Percentiles rank a stretch among this genome's conserved stretches.
Evolutionary conservation across 1,140 invertebrate species (phyloP).

Genomic region (Papilio helenus): DNA sequence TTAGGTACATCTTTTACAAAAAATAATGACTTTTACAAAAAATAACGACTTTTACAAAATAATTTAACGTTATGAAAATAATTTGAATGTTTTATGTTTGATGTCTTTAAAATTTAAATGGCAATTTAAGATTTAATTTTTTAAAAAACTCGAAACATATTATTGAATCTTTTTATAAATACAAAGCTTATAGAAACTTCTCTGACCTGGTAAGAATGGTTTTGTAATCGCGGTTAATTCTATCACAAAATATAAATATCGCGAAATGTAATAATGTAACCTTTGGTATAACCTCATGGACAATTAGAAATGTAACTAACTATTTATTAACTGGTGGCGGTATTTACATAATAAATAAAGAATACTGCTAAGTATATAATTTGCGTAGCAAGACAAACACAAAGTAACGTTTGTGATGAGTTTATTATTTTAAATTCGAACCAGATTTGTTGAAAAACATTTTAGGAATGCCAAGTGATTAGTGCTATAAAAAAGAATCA

Average conservation of each 20-base stretch:
- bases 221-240: background rate
- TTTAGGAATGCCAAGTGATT: background rate
- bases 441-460: background rate
- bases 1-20: too few relatives aligned
- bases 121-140: too few relatives aligned
- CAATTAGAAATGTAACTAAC: background rate
- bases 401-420: background rate
- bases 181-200: background rate
- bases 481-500: conserved; percentile 41
- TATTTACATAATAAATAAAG: background rate
- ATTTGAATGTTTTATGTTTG: too few relatives aligned
- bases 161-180: background rate
- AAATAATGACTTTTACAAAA: too few relatives aligned
- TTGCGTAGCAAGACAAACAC: background rate
- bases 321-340: background rate
- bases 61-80: too few relatives aligned
- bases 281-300: too few relatives aligned
- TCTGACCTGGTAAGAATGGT: background rate
- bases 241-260: background rate
- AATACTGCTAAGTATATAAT: background rate
- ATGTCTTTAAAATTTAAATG: too few relatives aligned
- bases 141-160: too few relatives aligned
- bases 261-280: background rate
- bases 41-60: too few relatives aligned
- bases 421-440: background rate